Evolutionary conservation across 2,797 vertebrate species (phyloP).

Genomic region (Rhyacichthys aspro): DNA sequence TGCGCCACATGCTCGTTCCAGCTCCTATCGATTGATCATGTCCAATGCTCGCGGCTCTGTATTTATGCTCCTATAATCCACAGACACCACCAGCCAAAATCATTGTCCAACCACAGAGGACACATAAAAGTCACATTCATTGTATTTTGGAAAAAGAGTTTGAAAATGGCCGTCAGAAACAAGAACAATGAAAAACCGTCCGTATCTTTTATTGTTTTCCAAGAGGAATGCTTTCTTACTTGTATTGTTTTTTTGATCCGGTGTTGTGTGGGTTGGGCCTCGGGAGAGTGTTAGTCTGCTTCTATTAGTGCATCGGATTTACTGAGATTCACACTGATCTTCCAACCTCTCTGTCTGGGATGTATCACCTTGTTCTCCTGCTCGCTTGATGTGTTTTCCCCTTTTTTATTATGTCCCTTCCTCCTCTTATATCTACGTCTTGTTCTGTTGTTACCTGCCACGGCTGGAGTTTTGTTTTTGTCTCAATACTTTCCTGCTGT

Average conservation of each 20-base stretch:
- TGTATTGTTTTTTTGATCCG: constrained; percentile 43
- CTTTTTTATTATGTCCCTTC: constrained; percentile 29
- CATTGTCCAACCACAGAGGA: constrained; percentile 62
- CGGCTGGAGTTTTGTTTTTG: constrained; percentile 15
- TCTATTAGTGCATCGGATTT: constrained; percentile 56
- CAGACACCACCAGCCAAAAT: constrained; percentile 53
- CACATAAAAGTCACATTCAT: constrained; percentile 71
- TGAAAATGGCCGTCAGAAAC: constrained; percentile 38
- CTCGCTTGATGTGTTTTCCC: constrained; percentile 37
- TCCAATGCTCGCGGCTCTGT: constrained; percentile 53
- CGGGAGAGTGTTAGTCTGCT: constrained; percentile 45
- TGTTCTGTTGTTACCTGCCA: constrained; percentile 22
- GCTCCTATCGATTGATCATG: constrained; percentile 68
- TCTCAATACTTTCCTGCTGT: constrained; percentile 3
- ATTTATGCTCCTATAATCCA: constrained; percentile 74
- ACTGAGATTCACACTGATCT: constrained; percentile 47
- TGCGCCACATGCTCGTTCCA: constrained; percentile 42
- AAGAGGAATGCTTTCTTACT: constrained; percentile 18
- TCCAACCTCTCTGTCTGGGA: constrained; percentile 21
- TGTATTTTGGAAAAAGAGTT: constrained; percentile 42
- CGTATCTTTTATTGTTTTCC: constrained; percentile 7
- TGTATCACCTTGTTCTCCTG: constrained; percentile 37
- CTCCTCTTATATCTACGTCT: constrained; percentile 19
- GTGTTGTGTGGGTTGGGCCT: constrained; percentile 29
- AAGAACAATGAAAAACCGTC: constrained; percentile 25